Evolutionary conservation across 2,797 vertebrate species (phyloP).

Genomic region (Botia kubotai): DNA sequence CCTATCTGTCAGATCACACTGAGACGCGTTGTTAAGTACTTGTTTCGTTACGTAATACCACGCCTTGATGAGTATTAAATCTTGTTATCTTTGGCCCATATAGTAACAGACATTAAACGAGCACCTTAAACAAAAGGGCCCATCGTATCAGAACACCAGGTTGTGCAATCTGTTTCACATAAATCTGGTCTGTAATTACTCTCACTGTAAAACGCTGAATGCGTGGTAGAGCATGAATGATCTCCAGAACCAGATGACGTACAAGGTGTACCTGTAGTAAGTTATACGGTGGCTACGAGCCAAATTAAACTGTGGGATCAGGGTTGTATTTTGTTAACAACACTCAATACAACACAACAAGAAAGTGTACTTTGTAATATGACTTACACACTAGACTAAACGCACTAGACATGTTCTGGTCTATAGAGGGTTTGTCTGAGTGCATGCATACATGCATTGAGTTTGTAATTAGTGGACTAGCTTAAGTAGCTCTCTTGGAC

Average conservation of each 20-base stretch:
- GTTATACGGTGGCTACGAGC: constrained; percentile 24
- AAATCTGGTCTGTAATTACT: constrained; percentile 28
- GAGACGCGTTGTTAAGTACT: constrained; percentile 9
- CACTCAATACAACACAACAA: constrained; percentile 19
- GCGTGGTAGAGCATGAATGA: constrained; percentile 38
- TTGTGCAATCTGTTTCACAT: constrained; percentile 24
- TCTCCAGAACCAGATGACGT: constrained; percentile 34
- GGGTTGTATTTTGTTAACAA: constrained; percentile 33
- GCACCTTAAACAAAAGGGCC: neutral
- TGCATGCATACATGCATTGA: neutral
- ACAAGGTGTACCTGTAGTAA: constrained; percentile 32
- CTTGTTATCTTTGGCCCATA: constrained; percentile 22
- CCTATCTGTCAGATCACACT: constrained; percentile 1
- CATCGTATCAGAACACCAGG: neutral
- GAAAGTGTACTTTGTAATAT: neutral
- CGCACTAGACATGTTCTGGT: constrained; percentile 6
- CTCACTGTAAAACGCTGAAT: constrained; percentile 28
- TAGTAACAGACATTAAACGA: neutral
- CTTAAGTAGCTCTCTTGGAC: neutral
- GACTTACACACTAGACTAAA: constrained; percentile 4
- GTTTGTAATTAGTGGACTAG: neutral
- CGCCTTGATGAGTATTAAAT: neutral
- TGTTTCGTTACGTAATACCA: constrained; percentile 2
- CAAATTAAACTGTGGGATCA: constrained; percentile 22
- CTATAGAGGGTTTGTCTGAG: neutral